These are phyloP conservation scores for Gastrophysa polygoni DNA, from an alignment of 2,888 invertebrate genomes.

Conservation along the genomic window DNA sequence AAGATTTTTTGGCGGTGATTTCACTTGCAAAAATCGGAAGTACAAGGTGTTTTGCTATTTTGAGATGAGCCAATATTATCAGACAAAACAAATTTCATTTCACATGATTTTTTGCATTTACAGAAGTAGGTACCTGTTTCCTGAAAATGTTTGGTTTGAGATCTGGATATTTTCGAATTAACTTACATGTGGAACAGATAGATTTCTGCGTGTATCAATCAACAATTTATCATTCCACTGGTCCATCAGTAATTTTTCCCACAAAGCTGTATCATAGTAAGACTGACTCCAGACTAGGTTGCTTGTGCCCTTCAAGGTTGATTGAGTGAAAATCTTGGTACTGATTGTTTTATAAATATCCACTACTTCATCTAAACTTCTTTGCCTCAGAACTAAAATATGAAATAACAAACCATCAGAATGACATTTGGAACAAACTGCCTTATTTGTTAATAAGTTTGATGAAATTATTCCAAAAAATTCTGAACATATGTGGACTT, in stretches of 20 bases:
- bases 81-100: background rate
- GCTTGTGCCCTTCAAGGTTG: conserved; percentile 71
- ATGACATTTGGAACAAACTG: too few relatives aligned
- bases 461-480: too few relatives aligned
- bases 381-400: conserved; percentile 62
- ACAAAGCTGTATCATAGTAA: conserved; percentile 84
- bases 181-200: conserved; percentile 64
- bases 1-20: background rate
- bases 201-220: conserved; percentile 64
- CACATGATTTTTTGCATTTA: background rate
- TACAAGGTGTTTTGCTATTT: too few relatives aligned
- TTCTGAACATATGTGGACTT: too few relatives aligned
- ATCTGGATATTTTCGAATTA: too few relatives aligned
- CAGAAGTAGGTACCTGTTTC: background rate
- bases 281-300: conserved; percentile 84
- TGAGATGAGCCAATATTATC: background rate
- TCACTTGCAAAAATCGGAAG: background rate
- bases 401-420: too few relatives aligned
- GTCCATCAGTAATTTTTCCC: conserved; percentile 77
- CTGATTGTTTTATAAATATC: conserved; percentile 66
- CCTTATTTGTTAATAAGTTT: too few relatives aligned
- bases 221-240: conserved; percentile 68
- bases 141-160: background rate
- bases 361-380: conserved; percentile 66
- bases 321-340: conserved; percentile 70